phyloP scores from a whole-genome alignment of 2,797 vertebrate species.

The Catamblyrhynchus diadema region DNA sequence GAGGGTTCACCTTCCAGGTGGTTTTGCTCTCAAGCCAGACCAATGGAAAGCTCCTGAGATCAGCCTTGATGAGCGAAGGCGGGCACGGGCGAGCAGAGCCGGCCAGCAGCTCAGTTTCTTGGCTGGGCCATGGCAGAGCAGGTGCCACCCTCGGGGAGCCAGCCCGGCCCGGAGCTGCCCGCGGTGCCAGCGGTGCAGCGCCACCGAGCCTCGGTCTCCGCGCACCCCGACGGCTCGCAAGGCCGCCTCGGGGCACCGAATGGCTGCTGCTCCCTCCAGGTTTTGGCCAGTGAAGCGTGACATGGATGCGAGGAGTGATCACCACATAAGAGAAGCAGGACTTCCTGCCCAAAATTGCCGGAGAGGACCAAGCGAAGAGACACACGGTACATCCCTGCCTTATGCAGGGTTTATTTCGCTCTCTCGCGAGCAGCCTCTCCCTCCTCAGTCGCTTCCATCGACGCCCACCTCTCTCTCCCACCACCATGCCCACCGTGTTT shows the following conservation, averaged over 20 bases:
- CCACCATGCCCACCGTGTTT: neutral
- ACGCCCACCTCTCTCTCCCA: too few species aligned
- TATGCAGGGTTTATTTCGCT: too few species aligned
- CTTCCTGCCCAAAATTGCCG: too few species aligned
- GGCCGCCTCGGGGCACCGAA: neutral
- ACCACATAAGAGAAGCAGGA: neutral
- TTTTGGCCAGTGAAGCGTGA: neutral
- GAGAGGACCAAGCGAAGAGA: neutral
- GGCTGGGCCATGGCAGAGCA: neutral
- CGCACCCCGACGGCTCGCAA: rapidly evolving
- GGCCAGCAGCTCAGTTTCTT: neutral
- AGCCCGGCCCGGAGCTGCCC: too few species aligned
- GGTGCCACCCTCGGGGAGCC: neutral
- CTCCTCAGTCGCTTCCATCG: too few species aligned
- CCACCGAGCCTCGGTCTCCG: neutral
- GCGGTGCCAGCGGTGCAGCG: too few species aligned
- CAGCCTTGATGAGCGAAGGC: rapidly evolving
- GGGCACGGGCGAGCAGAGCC: neutral
- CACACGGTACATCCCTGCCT: rapidly evolving
- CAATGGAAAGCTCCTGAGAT: neutral
- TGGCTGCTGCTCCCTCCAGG: neutral
- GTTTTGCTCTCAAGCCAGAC: neutral
- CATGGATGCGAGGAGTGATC: rapidly evolving
- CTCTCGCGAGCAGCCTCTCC: neutral
- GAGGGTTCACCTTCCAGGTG: too few species aligned